Evolutionary conservation across 1,140 invertebrate genomes (phyloP).

Genomic region (Mamestra configurata): DNA sequence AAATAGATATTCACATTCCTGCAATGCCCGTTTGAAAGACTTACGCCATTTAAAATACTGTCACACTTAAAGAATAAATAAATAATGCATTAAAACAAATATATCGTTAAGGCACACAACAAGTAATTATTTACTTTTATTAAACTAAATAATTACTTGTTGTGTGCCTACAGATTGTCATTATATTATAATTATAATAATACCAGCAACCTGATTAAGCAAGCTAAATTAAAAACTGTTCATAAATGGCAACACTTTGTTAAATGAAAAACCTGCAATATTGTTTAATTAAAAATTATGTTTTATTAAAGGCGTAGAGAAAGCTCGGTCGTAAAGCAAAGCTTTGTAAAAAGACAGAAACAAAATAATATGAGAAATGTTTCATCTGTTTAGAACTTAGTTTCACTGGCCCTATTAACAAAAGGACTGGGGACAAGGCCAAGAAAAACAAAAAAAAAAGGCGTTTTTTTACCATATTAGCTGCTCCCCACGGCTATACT

Average conservation of each 20-base stretch:
- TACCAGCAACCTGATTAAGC: not conserved
- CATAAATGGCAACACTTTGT: conserved; percentile 10
- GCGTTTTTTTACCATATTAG: too few relatives aligned
- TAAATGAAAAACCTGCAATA: conserved; percentile 17
- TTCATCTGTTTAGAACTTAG: not conserved
- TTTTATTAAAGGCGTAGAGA: conserved; percentile 3
- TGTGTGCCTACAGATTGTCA: not conserved
- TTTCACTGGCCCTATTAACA: too few relatives aligned
- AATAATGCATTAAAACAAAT: too few relatives aligned
- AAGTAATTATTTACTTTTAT: not conserved
- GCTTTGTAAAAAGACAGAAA: not conserved
- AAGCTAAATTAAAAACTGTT: conserved; percentile 23
- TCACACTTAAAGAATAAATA: too few relatives aligned
- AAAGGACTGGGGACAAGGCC: too few relatives aligned
- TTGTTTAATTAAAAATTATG: conserved; percentile 29
- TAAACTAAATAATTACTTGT: too few relatives aligned
- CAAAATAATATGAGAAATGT: not conserved
- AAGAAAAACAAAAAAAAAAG: too few relatives aligned
- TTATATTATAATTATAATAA: conserved; percentile 6
- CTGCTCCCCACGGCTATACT: too few relatives aligned
- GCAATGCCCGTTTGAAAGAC: too few relatives aligned
- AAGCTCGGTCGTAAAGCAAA: not conserved
- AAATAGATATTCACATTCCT: too few relatives aligned
- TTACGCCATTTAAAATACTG: too few relatives aligned
- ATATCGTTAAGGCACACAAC: too few relatives aligned